These are phyloP conservation scores for Prietella phreatophila DNA, from an alignment of 2,113 vertebrate species.

Conservation along the genomic window DNA sequence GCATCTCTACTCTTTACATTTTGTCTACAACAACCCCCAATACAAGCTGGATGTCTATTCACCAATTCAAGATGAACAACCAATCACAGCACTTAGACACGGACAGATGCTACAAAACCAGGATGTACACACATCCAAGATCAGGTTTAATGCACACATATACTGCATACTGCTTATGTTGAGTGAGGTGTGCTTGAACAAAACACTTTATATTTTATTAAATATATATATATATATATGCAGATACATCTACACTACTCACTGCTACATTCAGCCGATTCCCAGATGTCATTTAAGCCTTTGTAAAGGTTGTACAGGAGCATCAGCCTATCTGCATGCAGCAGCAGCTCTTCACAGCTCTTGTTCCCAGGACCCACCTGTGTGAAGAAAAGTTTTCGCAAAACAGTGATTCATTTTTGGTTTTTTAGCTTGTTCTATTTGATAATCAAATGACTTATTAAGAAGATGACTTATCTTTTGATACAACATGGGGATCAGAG, in stretches of 20 bases:
- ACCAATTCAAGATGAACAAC: background rate
- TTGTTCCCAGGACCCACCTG: slow-evolving; percentile 78
- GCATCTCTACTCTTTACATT: too few species aligned
- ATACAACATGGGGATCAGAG: background rate
- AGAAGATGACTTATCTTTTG: background rate
- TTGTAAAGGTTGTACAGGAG: slow-evolving; percentile 74
- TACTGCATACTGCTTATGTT: background rate
- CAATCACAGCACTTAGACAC: background rate
- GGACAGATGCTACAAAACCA: background rate
- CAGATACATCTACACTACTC: slow-evolving; percentile 58
- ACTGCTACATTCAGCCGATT: slow-evolving; percentile 78
- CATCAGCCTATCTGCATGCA: slow-evolving; percentile 87
- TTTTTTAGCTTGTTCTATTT: background rate
- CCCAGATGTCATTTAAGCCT: slow-evolving; percentile 78
- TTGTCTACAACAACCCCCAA: background rate
- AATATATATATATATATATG: background rate
- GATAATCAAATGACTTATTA: background rate
- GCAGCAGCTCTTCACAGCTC: slow-evolving; percentile 82
- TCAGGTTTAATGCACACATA: too few species aligned
- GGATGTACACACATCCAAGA: background rate
- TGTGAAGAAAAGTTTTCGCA: slow-evolving; percentile 24
- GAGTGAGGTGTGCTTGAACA: background rate
- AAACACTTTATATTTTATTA: background rate
- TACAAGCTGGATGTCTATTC: background rate
- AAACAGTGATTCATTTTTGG: background rate